phyloP scores from a whole-genome alignment of 2,888 invertebrate genomes.

The Hirudinaria manillensis region DNA sequence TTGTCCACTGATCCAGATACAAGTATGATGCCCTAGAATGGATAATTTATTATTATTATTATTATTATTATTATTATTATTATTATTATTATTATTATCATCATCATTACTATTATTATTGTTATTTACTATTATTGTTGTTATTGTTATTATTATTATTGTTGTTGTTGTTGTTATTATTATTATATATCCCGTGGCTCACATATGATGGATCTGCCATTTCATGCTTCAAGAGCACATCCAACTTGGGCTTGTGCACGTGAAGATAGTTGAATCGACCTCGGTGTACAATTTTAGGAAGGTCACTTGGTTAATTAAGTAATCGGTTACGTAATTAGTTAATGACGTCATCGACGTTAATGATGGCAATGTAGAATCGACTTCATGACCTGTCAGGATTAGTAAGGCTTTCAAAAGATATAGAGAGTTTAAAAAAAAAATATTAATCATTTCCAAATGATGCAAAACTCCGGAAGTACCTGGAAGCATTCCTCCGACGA shows the following conservation, averaged over 20 bases:
- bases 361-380: too few species aligned
- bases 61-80: constrained; percentile 1
- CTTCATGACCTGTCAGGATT: too few species aligned
- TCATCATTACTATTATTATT: background rate
- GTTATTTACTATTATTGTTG: background rate
- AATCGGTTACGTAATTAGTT: background rate
- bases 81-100: background rate
- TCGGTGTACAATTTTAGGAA: constrained; percentile 34
- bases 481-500: constrained; percentile 49
- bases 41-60: background rate
- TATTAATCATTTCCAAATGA: too few species aligned
- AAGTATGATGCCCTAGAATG: constrained; percentile 47
- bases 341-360: background rate
- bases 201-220: background rate
- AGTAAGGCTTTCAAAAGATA: too few species aligned
- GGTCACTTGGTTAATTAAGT: background rate
- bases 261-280: constrained; percentile 51
- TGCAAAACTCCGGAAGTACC: constrained; percentile 41
- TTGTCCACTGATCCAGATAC: constrained; percentile 45
- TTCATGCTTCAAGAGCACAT: background rate
- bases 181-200: background rate
- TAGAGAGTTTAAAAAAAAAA: too few species aligned
- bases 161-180: background rate
- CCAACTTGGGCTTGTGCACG: constrained; percentile 49
- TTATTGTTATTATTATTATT: background rate